Evolutionary conservation across 2,888 invertebrate genomes (phyloP).

Genomic region (Lasioglossum marginatum): DNA sequence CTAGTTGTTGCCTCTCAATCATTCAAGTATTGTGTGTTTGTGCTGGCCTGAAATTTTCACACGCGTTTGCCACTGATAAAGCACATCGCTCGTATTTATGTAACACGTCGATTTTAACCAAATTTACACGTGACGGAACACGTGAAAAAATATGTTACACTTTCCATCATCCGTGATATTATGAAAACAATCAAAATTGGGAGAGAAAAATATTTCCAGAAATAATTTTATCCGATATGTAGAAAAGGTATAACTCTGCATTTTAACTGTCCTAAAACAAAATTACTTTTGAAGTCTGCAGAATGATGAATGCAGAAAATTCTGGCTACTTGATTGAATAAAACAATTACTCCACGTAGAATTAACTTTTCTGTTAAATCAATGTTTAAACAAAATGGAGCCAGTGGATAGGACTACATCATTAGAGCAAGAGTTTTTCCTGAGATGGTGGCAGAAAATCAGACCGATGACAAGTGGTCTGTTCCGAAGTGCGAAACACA

Average conservation of each 20-base stretch:
- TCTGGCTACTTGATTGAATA: neutral
- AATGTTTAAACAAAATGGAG: neutral
- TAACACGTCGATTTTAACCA: neutral
- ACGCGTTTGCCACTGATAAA: neutral
- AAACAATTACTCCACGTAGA: neutral
- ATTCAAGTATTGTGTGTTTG: neutral
- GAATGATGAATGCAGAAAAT: neutral
- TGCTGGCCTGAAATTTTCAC: neutral
- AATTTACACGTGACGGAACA: neutral
- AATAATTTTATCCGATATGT: neutral
- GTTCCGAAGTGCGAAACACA: neutral
- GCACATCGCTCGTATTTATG: neutral
- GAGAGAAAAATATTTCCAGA: neutral
- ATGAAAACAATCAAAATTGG: neutral
- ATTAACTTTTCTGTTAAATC: neutral
- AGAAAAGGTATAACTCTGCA: neutral
- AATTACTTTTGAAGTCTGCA: neutral
- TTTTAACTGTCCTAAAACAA: neutral
- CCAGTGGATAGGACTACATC: neutral
- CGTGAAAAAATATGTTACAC: neutral
- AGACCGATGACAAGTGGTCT: neutral
- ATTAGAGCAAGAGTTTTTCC: neutral
- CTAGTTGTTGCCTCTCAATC: constrained; percentile 7
- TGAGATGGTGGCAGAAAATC: neutral
- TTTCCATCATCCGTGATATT: neutral